Evolutionary conservation across 2,888 invertebrate genomes (phyloP), one percentile per base, ranked within the genome.

Genomic region (Cotesia congregata): DNA sequence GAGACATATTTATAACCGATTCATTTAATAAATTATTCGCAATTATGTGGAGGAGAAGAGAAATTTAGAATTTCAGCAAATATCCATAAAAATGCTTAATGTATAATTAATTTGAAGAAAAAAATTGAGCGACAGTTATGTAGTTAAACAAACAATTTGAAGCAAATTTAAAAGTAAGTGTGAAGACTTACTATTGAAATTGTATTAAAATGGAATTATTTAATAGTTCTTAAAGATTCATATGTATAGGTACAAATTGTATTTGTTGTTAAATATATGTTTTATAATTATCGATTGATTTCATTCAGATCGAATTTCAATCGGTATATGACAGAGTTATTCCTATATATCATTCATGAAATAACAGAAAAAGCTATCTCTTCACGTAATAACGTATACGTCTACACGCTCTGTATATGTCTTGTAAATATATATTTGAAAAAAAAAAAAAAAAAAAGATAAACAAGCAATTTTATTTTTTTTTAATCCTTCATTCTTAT

Each of bases 381-480:
- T 83, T 86, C 83, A 83, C 82, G 83, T 84, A 50, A 12, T 83
- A 83, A 83, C 80, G 77, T 80, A 82, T 84, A 85, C 85, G 83
- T 81, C 83, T 85, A 86, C 83, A 85, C 83, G 85, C 86, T 86
- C 86, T 88, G 88, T 88, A 88, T 88, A 88, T 88, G 88, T 87
- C 87, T 88, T 88, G 88, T 88, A 88, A 88, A 88, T 88, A 88
- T 86, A 87, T 87, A 86, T 83, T 85, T 85, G 85, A 83, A 86
- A 84, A 86, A 84, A 68, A 77, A 73, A 78, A 20, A 20, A 30
- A 30, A 30, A 30, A 30, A 30, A 30, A 30, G 30, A 30, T 30
- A 30, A 30, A 76, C 59, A 70, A 17, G 60, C 74, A 5, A 61
- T 40, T 59, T 77, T 70, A n/a, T 64, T 40, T 17, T 61, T 68